phyloP scores from a whole-genome alignment of 2,113 vertebrate genomes.

The Alouatta palliata region DNA sequence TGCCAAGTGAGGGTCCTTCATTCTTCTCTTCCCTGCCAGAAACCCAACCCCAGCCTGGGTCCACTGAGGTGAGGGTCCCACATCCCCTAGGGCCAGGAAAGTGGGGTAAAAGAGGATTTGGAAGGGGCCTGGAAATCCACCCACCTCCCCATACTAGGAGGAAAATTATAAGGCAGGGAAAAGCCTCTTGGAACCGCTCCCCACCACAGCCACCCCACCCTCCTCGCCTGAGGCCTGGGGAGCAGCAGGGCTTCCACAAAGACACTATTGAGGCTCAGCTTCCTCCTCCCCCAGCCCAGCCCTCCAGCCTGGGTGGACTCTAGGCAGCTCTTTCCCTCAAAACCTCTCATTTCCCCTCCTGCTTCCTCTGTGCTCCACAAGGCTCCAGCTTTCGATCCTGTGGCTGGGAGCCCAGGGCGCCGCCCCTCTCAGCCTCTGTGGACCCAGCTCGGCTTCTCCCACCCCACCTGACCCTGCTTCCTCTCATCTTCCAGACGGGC shows the following conservation, averaged over 20 bases:
- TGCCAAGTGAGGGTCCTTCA: neutral
- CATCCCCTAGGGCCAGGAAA: neutral
- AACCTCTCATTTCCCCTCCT: constrained; percentile 59
- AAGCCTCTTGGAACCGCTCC: constrained; percentile 24
- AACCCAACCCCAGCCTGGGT: neutral
- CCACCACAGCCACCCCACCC: neutral
- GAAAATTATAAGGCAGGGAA: constrained; percentile 62
- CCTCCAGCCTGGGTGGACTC: constrained; percentile 45
- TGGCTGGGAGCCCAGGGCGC: constrained; percentile 12
- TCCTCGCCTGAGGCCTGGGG: neutral
- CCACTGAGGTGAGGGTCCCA: neutral
- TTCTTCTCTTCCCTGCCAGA: neutral
- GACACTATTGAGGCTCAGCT: neutral
- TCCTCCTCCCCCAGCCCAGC: neutral
- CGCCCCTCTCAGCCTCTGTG: neutral
- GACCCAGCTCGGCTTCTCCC: neutral
- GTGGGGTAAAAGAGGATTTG: neutral
- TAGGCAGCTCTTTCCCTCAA: neutral
- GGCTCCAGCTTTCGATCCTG: neutral
- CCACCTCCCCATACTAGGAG: neutral
- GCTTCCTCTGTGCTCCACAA: constrained; percentile 1
- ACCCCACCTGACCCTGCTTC: neutral
- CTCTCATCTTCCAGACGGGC: neutral
- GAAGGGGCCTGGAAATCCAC: neutral
- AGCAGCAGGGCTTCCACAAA: constrained; percentile 30